phyloP scores from a whole-genome alignment of 2,113 vertebrate genomes.

The Saccopteryx leptura region DNA sequence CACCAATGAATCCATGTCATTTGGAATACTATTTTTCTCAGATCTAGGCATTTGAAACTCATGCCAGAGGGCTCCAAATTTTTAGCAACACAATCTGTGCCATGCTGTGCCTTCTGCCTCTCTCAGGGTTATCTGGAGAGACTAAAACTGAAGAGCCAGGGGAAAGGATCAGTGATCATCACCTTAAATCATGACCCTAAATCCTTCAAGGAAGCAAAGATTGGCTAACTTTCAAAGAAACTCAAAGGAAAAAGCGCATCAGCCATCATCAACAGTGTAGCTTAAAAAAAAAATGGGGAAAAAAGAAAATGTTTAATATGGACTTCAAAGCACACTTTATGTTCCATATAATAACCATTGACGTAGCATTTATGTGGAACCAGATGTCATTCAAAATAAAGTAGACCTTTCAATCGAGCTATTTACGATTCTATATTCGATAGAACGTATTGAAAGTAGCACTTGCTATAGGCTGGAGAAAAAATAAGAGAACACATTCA shows the following conservation, averaged over 20 bases:
- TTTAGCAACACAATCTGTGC: slow-evolving; percentile 46
- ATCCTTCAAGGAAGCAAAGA: not conserved
- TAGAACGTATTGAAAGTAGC: not conserved
- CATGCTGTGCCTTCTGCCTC: slow-evolving; percentile 46
- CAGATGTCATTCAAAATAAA: not conserved
- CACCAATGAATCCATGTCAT: not conserved
- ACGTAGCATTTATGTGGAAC: not conserved
- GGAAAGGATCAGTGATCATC: not conserved
- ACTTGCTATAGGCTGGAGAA: not conserved
- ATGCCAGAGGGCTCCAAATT: slow-evolving; percentile 51
- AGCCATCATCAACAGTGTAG: not conserved
- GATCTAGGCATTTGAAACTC: not conserved
- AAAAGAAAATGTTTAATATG: not conserved
- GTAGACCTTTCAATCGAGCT: not conserved
- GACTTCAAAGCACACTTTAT: slow-evolving; percentile 23
- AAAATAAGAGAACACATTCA: not conserved
- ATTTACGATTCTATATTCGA: not conserved
- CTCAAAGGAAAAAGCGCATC: slow-evolving; percentile 5
- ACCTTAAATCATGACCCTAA: not conserved
- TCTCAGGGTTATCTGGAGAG: not conserved
- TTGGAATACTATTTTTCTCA: not conserved
- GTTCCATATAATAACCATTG: not conserved
- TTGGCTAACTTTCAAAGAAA: slow-evolving; percentile 4
- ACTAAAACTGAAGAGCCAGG: not conserved
- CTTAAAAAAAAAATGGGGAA: not conserved